Base-by-base conservation (phyloP, 2,888 invertebrate species). In the Scelioninae gen. 2 region DNA sequence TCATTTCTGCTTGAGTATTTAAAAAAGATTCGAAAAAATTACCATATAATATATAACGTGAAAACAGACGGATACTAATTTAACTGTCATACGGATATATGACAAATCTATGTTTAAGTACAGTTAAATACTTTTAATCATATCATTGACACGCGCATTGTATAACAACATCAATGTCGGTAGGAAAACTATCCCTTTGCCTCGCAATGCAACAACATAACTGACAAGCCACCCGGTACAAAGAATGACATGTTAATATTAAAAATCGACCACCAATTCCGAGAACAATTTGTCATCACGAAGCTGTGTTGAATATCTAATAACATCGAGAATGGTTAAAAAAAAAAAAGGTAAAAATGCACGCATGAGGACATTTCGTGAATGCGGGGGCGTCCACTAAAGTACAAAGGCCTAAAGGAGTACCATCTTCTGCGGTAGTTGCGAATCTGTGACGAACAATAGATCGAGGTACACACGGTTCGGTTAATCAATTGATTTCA, bases 401-500 rank as follows among this genome's bases (percentile, higher is more conserved):
- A 65, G 53, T 68, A 76, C 53, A 50, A 50, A 73, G 71, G 69
- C 50, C 45, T 41, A 70, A 69, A 37, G 39, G 68, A 28, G 31
- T 55, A 52, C 52, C 33, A 37, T 50, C 65, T n/a, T n/a, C 11
- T 31, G 64, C 39, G 45, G 45, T 35, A 33, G n/a, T 61, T 58
- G 64, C 58, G 64, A 46, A 64, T 48, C 58, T 58, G 80, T 83
- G 82, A 83, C 81, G 79, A 73, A 82, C 79, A 81, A 81, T 81
- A 78, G 76, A 73, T 64, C 58, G 61, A 60, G 72, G 76, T 73
- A 80, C 75, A 78, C 78, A 81, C 78, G 80, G 73, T 74, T 78
- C 79, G 83, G 84, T 84, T 84, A 83, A 84, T 83, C 81, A 80
- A 78, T 78, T 80, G 84, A 83, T 83, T 81, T 81, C 81, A 81